Base-by-base conservation (phyloP, 2,797 vertebrate species). In the Discoglossus pictus region DNA sequence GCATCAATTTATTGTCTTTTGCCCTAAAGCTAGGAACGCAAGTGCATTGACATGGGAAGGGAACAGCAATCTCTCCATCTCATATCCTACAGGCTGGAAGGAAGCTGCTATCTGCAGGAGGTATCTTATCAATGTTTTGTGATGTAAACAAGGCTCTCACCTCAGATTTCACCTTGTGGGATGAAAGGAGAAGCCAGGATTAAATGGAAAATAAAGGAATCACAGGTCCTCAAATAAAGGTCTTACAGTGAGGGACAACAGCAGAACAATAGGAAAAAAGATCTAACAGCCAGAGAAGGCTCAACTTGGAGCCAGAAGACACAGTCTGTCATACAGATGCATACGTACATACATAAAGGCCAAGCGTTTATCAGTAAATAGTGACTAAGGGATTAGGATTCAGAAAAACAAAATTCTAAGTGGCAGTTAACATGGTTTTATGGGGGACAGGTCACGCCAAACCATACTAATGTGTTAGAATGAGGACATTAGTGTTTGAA, bases 241-340 rank as follows among this genome's bases (percentile, higher is more conserved):
- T 54, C 67, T 62, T 69, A 23, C 40, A 55, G 21, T n/a, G 7
- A 9, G n/a, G 40, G 23, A 61, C 65, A 61, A 68, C 51, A 8
- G 23, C 21, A 43, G 39, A 34, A 70, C 52, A 50, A 62, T 66
- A 54, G 52, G 6, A 39, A 8, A 10, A 27, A 36, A 61, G 50
- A 62, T 62, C 50, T 42, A 31, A 69, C 24, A 35, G 18, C 46
- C 17, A 24, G 54, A 31, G 50, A 15, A 54, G 23, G 23, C 31
- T 34, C 36, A 20, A 24, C 60, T 27, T 24, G 36, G 15, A 38
- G 23, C 46, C 13, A 50, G 46, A 25, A 47, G 20, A 47, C 4
- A 18, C 10, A 20, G 7, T n/a, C 8, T n/a, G 39, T 15, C 7
- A 13, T 42, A 4, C 39, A 42, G n/a, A 15, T 42, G 39, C n/a